Evolutionary conservation across 2,888 invertebrate genomes (phyloP).

Genomic region (Rhingia rostrata): DNA sequence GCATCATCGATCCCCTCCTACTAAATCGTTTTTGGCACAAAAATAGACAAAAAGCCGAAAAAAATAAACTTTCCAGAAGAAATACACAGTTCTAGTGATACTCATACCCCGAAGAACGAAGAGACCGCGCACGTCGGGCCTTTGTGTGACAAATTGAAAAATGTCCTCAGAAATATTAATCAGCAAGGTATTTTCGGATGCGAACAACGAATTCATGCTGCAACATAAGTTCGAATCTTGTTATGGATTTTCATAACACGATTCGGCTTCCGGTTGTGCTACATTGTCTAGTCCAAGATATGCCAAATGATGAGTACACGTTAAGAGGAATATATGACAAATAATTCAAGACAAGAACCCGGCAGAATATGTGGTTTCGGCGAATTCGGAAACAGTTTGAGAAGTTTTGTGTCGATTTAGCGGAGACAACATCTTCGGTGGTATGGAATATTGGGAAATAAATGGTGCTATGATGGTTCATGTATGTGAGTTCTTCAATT

Average conservation of each 20-base stretch:
- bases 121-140: slow-evolving; percentile 4
- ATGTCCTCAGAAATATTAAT: slow-evolving; percentile 39
- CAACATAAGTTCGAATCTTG: slow-evolving; percentile 11
- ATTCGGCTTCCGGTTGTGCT: slow-evolving; percentile 21
- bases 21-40: slow-evolving; percentile 39
- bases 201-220: not conserved
- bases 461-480: no score
- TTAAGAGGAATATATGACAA: no score
- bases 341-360: no score
- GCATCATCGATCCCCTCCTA: slow-evolving; percentile 16
- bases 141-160: slow-evolving; percentile 39
- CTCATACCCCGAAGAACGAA: not conserved
- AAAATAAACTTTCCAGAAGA: slow-evolving; percentile 37
- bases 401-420: no score
- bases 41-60: slow-evolving; percentile 45
- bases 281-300: not conserved
- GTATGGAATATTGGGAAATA: no score
- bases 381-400: no score
- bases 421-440: no score
- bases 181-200: slow-evolving; percentile 32
- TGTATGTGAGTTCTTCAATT: no score
- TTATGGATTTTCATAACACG: slow-evolving; percentile 29
- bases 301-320: not conserved
- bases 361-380: no score
- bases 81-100: slow-evolving; percentile 28